These are phyloP conservation scores for Branchinecta lindahli DNA, from an alignment of 1,140 invertebrate genomes.

Conservation along the genomic window DNA sequence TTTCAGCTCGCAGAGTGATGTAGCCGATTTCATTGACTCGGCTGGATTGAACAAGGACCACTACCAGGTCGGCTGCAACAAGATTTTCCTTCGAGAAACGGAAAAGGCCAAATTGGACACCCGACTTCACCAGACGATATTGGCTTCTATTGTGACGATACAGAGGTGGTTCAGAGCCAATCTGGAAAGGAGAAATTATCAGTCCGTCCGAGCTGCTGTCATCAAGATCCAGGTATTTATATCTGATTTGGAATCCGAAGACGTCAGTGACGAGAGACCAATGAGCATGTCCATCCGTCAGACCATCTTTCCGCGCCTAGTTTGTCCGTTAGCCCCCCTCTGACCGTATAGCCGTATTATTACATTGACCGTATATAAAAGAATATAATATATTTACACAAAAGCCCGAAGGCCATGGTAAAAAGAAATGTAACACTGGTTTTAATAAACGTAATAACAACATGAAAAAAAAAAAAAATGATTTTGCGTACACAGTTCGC, in stretches of 20 bases:
- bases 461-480: too few species aligned
- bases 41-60: conserved; percentile 70
- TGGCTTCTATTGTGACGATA: conserved; percentile 75
- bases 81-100: conserved; percentile 85
- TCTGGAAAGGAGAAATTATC: conserved; percentile 57
- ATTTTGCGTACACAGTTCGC: too few species aligned
- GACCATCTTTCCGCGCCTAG: conserved; percentile 1
- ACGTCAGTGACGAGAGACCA: too few species aligned
- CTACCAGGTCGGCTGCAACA: conserved; percentile 76
- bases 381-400: too few species aligned
- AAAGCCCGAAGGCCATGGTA: too few species aligned
- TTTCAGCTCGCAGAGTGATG: conserved; percentile 53
- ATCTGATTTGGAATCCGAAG: conserved; percentile 4
- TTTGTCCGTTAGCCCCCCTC: too few species aligned
- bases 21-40: conserved; percentile 57
- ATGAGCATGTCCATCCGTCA: not conserved
- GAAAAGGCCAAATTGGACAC: conserved; percentile 85
- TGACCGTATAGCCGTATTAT: too few species aligned
- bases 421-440: too few species aligned
- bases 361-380: too few species aligned
- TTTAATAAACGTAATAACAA: too few species aligned
- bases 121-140: conserved; percentile 79
- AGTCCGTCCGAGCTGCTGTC: conserved; percentile 51
- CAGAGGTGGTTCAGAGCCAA: conserved; percentile 79
- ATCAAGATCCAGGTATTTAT: conserved; percentile 50